Percentiles rank a stretch among this genome's conserved stretches.
phyloP scores from a whole-genome alignment of 2,113 vertebrate species.

The Argyrosomus japonicus region DNA sequence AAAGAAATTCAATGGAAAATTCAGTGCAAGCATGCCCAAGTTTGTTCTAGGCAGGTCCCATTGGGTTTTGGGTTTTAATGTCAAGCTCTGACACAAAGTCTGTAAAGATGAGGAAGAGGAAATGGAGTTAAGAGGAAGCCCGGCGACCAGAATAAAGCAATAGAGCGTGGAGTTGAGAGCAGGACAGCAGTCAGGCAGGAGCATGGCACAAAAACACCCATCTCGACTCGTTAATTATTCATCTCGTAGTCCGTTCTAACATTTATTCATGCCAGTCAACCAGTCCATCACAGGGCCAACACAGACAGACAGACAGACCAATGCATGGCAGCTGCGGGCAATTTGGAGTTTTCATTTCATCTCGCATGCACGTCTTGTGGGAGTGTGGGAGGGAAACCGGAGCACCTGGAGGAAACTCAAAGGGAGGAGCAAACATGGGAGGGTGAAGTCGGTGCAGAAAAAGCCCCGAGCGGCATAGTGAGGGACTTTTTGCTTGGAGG shows the following conservation, averaged over 20 bases:
- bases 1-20: constrained; percentile 64
- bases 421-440: constrained; percentile 4
- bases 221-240: constrained; percentile 71
- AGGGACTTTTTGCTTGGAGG: neutral
- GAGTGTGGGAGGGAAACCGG: constrained; percentile 32
- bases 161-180: constrained; percentile 25
- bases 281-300: constrained; percentile 36
- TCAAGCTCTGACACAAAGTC: constrained; percentile 57
- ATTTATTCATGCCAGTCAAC: constrained; percentile 58
- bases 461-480: neutral
- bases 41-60: constrained; percentile 51
- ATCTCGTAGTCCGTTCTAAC: constrained; percentile 51
- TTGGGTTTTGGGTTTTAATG: constrained; percentile 61
- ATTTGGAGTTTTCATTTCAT: constrained; percentile 53
- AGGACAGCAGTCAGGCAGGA: constrained; percentile 36
- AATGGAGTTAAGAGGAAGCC: constrained; percentile 49
- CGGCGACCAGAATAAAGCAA: constrained; percentile 42
- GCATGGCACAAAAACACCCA: constrained; percentile 54
- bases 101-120: constrained; percentile 48
- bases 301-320: constrained; percentile 10
- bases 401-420: constrained; percentile 37
- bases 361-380: constrained; percentile 34
- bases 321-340: constrained; percentile 29
- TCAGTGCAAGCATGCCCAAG: constrained; percentile 19
- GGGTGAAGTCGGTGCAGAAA: neutral